Conservation (phyloP, 2,888 invertebrate genomes). For the Caenorhabditis sp. region DNA sequence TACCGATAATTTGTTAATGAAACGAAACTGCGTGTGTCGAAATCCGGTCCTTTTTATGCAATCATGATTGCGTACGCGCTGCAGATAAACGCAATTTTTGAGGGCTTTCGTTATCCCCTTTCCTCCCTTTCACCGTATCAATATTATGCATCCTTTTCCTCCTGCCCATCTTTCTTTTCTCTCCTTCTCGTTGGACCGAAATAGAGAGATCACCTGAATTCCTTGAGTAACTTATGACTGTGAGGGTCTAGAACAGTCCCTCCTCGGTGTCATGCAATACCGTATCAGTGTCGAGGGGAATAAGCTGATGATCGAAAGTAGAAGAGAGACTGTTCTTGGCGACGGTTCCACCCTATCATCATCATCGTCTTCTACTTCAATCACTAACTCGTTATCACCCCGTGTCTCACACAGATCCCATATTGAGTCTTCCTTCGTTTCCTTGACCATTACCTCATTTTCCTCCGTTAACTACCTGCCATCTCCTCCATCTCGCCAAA, state of each 20-base stretch:
- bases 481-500: constrained; percentile 42
- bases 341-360: constrained; percentile 43
- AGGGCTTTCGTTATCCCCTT: constrained; percentile 15
- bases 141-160: constrained; percentile 34
- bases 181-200: constrained; percentile 5
- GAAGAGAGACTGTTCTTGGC: not conserved
- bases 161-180: constrained; percentile 2
- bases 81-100: constrained; percentile 43
- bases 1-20: constrained; percentile 50
- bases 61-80: constrained; percentile 49
- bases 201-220: constrained; percentile 27
- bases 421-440: constrained; percentile 29
- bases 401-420: constrained; percentile 7
- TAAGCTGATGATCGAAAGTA: constrained; percentile 8
- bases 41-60: constrained; percentile 56
- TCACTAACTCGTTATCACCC: not conserved
- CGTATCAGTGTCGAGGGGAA: constrained; percentile 4
- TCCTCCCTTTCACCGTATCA: constrained; percentile 33
- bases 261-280: not conserved
- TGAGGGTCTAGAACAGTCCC: not conserved
- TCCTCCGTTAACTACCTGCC: constrained; percentile 47
- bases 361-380: too few relatives aligned
- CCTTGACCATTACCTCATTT: constrained; percentile 49
- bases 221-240: constrained; percentile 17
- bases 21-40: constrained; percentile 19